Base-by-base conservation (phyloP, 2,113 vertebrate species). In the Aix galericulata region DNA sequence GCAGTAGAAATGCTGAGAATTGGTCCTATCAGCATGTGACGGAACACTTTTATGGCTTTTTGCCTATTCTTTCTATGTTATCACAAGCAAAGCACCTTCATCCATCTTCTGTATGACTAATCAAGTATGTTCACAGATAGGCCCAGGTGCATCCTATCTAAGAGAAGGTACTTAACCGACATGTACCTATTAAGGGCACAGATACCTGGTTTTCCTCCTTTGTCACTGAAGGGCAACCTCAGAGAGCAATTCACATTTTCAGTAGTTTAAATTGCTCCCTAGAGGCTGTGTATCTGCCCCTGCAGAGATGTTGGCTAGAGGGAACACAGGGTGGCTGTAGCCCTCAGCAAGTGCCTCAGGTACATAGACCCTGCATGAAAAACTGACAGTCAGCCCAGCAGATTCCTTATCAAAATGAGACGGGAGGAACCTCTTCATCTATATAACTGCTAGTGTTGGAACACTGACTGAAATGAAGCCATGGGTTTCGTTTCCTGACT, bases 361-460 rank as follows among this genome's bases (percentile, higher is more conserved):
- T 67, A 34, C 1, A 1, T 3, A 13, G n/a, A 58, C 26, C 40
- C 5, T 1, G 2, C 29, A 20, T 17, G 34, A 62, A 82, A 14
- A 1, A 0, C 26, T 32, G 17, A 21, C 3, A 1, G 32, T 67
- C 29, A 44, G 26, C 40, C 20, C 75, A 95, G 52, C 11, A 75
- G 46, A 27, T 71, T 78, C 87, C 18, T 17, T 36, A 53, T 11
- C 50, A 71, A 84, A 90, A 71, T 20, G 20, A 85, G 32, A 52
- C n/a, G 50, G n/a, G 40, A 88, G 14, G 75, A 86, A 18, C 55
- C 32, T 3, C 8, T 6, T 74, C 78, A n/a, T 68, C 42, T 83
- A 42, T 38, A 36, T 40, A 40, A 36, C 52, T 72, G 26, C 23
- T 44, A 27, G 66, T 68, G 56, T 74, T 82, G 46, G 9, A 0